phyloP scores from a whole-genome alignment of 2,888 invertebrate genomes.

The Chloromyia formosa region DNA sequence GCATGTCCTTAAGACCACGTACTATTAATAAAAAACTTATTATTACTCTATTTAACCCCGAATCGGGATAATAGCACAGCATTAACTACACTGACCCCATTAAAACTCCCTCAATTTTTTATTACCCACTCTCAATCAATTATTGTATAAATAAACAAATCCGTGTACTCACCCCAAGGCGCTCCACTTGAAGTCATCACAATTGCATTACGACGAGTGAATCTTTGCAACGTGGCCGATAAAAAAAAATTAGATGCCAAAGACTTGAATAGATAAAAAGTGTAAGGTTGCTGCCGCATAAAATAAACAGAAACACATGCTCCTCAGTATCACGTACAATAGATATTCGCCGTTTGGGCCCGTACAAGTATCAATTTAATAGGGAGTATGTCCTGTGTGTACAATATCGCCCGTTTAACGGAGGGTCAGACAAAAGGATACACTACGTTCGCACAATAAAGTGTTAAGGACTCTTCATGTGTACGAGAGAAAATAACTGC shows the following conservation, averaged over 20 bases:
- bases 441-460: neutral
- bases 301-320: slow-evolving; percentile 33
- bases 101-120: neutral
- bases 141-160: neutral
- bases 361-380: neutral
- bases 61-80: too few species aligned
- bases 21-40: too few species aligned
- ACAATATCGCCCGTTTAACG: neutral
- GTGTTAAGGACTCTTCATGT: slow-evolving; percentile 4
- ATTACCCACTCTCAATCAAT: neutral
- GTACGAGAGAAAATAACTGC: neutral
- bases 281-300: slow-evolving; percentile 9
- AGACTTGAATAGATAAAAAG: neutral
- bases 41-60: too few species aligned
- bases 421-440: neutral
- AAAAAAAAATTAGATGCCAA: neutral
- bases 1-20: too few species aligned
- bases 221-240: slow-evolving; percentile 5
- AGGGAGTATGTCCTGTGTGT: neutral
- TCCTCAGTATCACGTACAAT: neutral
- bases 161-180: neutral
- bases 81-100: neutral
- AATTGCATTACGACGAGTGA: neutral
- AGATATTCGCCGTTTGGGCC: neutral
- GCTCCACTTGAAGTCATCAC: slow-evolving; percentile 4